Conservation (phyloP, 2,888 invertebrate species). For the Dasypolia templi region DNA sequence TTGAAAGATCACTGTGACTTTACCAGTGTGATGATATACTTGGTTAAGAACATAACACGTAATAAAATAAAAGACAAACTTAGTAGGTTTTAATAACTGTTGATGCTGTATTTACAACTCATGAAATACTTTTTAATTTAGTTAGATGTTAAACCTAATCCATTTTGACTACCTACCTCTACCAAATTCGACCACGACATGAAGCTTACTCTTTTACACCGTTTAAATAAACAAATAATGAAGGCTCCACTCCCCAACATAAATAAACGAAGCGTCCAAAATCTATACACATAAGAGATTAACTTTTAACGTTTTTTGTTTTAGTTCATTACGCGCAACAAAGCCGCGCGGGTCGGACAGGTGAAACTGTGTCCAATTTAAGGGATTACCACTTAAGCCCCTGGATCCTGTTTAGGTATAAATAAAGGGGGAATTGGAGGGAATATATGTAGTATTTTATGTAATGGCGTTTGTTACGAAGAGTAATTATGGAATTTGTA, state of each 20-base stretch:
- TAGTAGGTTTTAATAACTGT: no score
- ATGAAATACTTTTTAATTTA: no score
- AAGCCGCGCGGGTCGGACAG: slow-evolving; percentile 72
- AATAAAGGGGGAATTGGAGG: slow-evolving; percentile 49
- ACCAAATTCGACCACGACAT: neutral
- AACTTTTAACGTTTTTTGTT: slow-evolving; percentile 73
- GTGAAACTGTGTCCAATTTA: slow-evolving; percentile 81
- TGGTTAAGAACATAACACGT: no score
- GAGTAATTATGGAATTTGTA: neutral
- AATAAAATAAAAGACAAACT: no score
- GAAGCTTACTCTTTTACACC: neutral
- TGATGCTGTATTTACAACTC: no score
- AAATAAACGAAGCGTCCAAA: slow-evolving; percentile 45
- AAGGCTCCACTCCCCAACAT: slow-evolving; percentile 10
- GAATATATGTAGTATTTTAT: slow-evolving; percentile 9
- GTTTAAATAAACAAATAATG: slow-evolving; percentile 23
- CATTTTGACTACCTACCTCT: neutral
- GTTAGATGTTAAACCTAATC: neutral
- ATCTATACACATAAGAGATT: slow-evolving; percentile 64
- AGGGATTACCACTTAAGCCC: slow-evolving; percentile 73
- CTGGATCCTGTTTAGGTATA: slow-evolving; percentile 62
- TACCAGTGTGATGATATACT: no score
- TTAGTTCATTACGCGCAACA: slow-evolving; percentile 75
- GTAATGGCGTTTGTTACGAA: slow-evolving; percentile 22
- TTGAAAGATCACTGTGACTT: no score